A percentile compares a stretch with the other conserved stretches of the same genome.
phyloP scores from a whole-genome alignment of 2,113 vertebrate genomes.

The Ophthalmolycus amberensis region DNA sequence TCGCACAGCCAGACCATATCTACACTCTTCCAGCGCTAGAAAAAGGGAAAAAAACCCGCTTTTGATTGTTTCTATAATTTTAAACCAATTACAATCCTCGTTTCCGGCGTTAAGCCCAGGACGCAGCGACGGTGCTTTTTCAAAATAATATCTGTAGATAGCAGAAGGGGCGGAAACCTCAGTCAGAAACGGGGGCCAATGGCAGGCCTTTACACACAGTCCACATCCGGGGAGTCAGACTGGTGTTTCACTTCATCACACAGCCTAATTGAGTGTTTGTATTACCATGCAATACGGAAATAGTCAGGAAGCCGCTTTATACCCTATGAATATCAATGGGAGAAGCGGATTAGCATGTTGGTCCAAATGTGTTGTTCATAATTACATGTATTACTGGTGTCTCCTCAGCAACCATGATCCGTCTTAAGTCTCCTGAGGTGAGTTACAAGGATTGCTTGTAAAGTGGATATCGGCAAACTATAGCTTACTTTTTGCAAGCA shows the following conservation, averaged over 20 bases:
- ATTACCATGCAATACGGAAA: slow-evolving; percentile 70
- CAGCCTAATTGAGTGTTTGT: slow-evolving; percentile 78
- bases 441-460: slow-evolving; percentile 21
- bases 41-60: neutral
- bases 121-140: neutral
- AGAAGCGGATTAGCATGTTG: slow-evolving; percentile 59
- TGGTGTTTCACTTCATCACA: slow-evolving; percentile 76
- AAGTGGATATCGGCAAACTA: slow-evolving; percentile 17
- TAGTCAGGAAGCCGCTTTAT: slow-evolving; percentile 67
- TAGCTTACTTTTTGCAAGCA: neutral
- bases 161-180: neutral
- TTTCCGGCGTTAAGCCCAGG: neutral
- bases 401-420: slow-evolving; percentile 30
- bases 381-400: slow-evolving; percentile 50
- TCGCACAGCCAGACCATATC: neutral
- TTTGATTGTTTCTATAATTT: neutral
- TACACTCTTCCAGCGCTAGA: neutral
- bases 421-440: slow-evolving; percentile 9
- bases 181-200: too few relatives aligned
- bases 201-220: neutral
- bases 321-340: slow-evolving; percentile 70
- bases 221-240: neutral
- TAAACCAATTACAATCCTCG: neutral
- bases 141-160: neutral
- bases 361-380: slow-evolving; percentile 50